Conservation (phyloP, 2,113 vertebrate species). For the Romanogobio albipinnatus region DNA sequence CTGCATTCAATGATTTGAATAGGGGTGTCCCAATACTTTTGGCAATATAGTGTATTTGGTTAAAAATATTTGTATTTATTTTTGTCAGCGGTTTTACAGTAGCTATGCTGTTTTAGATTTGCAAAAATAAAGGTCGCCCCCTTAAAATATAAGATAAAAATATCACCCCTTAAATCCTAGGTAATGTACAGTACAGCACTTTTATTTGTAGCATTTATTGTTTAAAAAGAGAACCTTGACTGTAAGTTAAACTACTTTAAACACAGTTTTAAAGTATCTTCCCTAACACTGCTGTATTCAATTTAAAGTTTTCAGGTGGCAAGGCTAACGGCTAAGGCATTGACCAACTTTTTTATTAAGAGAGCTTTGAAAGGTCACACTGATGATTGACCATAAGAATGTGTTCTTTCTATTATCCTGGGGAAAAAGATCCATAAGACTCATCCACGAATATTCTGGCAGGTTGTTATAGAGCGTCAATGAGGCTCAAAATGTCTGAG, state of each 20-base stretch:
- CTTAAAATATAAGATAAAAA: not conserved
- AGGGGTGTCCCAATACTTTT: too few relatives aligned
- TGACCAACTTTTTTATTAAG: conserved; percentile 33
- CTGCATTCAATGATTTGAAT: too few relatives aligned
- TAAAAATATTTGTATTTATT: not conserved
- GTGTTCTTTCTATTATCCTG: conserved; percentile 40
- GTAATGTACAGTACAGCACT: not conserved
- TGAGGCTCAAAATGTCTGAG: conserved; percentile 57
- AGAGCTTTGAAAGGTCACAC: conserved; percentile 33
- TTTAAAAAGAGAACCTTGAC: not conserved
- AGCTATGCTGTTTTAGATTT: too few relatives aligned
- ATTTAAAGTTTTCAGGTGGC: conserved; percentile 25
- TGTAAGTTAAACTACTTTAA: not conserved
- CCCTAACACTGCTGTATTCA: not conserved
- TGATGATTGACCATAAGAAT: conserved; percentile 37
- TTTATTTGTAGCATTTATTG: not conserved
- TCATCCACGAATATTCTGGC: conserved; percentile 24
- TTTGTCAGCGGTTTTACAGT: not conserved
- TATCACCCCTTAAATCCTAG: not conserved
- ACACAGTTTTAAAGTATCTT: not conserved
- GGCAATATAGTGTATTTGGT: too few relatives aligned
- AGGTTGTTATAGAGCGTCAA: conserved; percentile 49
- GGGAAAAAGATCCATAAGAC: conserved; percentile 48
- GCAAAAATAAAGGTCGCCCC: too few relatives aligned
- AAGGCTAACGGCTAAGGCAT: conserved; percentile 31